A percentile compares a stretch with the other conserved stretches of the same genome.
Evolutionary conservation across 35 echinoderm and acorn worm species (phyloP).

Genomic region (Holothuria glaberrima): DNA sequence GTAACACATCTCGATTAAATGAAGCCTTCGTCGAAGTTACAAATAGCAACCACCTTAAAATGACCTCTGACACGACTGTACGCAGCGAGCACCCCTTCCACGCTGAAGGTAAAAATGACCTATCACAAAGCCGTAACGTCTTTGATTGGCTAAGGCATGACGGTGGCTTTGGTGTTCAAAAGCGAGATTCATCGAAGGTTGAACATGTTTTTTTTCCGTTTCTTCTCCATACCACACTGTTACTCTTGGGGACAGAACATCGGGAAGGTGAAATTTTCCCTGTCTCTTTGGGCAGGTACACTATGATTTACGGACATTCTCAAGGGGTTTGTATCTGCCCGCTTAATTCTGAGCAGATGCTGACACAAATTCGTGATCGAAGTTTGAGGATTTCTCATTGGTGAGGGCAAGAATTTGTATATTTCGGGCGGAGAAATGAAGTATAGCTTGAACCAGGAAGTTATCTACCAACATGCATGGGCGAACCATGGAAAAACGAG

Average conservation of each 20-base stretch:
- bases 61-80: constrained; percentile 32
- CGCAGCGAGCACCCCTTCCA: background rate
- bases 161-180: no score
- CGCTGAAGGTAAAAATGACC: constrained; percentile 4
- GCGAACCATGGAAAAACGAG: no score
- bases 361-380: constrained; percentile 28
- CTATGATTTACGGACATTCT: constrained; percentile 25
- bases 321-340: background rate
- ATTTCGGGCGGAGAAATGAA: no score
- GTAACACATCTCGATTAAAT: no score
- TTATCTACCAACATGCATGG: no score
- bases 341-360: constrained; percentile 46
- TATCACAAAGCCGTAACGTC: constrained; percentile 38
- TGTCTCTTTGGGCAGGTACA: constrained; percentile 37
- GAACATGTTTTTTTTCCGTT: no score
- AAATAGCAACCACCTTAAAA: no score
- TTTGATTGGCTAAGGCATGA: constrained; percentile 33
- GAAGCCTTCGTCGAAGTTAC: no score
- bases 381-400: constrained; percentile 26
- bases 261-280: constrained; percentile 28
- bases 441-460: no score
- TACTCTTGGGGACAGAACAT: constrained; percentile 20
- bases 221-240: background rate
- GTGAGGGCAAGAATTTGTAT: no score
- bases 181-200: no score